phyloP scores from a whole-genome alignment of 2,888 invertebrate species.

The Glyphotaelius pellucidus region DNA sequence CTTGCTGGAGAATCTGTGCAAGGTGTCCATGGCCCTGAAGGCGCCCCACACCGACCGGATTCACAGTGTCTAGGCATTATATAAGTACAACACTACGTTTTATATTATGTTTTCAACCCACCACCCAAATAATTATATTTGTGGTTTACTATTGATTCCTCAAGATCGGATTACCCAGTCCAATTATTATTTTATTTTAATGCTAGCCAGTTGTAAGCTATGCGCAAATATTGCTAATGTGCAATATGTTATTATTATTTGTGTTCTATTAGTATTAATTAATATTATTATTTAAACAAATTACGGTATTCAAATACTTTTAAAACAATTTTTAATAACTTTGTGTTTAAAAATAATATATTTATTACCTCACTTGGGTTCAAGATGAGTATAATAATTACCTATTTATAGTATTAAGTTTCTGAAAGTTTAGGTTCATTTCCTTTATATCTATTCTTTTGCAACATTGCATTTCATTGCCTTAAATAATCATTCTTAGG shows the following conservation, averaged over 20 bases:
- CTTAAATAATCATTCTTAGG: too few relatives aligned
- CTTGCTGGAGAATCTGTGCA: slow-evolving; percentile 76
- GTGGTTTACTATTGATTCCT: neutral
- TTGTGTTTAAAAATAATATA: neutral
- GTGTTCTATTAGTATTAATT: slow-evolving; percentile 2
- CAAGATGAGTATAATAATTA: neutral
- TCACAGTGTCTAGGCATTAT: slow-evolving; percentile 58
- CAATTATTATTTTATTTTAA: neutral
- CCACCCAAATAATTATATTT: neutral
- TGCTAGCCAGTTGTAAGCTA: neutral
- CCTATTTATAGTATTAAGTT: neutral
- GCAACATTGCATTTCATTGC: neutral
- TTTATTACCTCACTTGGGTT: neutral
- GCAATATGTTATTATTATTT: neutral
- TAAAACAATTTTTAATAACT: neutral
- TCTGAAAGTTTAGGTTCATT: neutral
- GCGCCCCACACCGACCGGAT: slow-evolving; percentile 65
- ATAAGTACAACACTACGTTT: neutral
- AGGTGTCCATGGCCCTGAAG: slow-evolving; percentile 64
- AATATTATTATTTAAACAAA: neutral
- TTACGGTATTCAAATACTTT: neutral
- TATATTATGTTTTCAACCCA: neutral
- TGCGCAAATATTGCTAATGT: neutral
- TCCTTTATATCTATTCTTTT: neutral
- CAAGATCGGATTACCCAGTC: neutral